Evolutionary conservation across 2,113 vertebrate species (phyloP).

Genomic region (Poecile atricapillus): DNA sequence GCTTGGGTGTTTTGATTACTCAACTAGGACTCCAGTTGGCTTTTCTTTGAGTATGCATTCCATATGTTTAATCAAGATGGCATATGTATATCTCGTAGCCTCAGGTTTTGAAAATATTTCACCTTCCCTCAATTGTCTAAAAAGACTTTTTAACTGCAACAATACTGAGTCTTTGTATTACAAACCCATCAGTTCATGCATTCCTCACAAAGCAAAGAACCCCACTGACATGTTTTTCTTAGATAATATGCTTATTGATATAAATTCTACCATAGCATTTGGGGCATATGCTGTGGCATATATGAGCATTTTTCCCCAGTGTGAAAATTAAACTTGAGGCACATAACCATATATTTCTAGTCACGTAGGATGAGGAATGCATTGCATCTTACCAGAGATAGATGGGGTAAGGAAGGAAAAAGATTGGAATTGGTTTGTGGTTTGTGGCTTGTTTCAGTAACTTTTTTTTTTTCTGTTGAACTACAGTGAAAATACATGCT

Average conservation of each 20-base stretch:
- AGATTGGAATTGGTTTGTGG: neutral
- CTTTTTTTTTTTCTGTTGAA: neutral
- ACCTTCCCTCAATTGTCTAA: constrained; percentile 66
- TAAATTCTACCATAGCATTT: neutral
- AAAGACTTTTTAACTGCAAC: constrained; percentile 44
- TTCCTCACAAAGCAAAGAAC: neutral
- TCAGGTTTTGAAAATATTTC: constrained; percentile 73
- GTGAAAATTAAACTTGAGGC: neutral
- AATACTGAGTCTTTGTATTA: constrained; percentile 5
- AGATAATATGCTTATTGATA: neutral
- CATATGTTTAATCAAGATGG: constrained; percentile 80
- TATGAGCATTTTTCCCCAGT: neutral
- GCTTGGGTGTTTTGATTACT: constrained; percentile 80
- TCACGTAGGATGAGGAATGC: neutral
- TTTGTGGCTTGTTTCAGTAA: neutral
- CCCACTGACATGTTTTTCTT: neutral
- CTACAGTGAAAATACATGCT: neutral
- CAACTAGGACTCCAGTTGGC: constrained; percentile 70
- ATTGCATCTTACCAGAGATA: neutral
- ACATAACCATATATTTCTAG: neutral
- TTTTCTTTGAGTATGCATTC: constrained; percentile 75
- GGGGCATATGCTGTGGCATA: neutral
- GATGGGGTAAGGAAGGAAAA: neutral
- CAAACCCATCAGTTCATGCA: neutral
- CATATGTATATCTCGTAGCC: constrained; percentile 53